A percentile compares a stretch with the other conserved stretches of the same genome.
Evolutionary conservation across 2,113 vertebrate species (phyloP).

Genomic region (Stegostoma tigrinum): DNA sequence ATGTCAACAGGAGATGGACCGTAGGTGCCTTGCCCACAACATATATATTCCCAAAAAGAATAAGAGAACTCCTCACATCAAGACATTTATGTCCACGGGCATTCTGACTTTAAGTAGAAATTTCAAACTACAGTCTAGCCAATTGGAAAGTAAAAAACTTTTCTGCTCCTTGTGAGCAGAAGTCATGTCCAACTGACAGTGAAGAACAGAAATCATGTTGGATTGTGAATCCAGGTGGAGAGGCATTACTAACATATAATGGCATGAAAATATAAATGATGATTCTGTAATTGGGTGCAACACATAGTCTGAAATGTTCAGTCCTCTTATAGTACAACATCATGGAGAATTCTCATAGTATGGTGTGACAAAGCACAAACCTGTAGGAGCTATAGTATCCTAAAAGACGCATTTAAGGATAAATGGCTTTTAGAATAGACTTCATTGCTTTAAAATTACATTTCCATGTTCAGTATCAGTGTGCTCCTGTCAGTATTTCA

Average conservation of each 20-base stretch:
- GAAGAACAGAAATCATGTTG: conserved; percentile 39
- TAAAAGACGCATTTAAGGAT: neutral
- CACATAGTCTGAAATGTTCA: neutral
- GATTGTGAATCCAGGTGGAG: conserved; percentile 41
- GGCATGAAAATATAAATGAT: neutral
- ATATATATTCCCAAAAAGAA: neutral
- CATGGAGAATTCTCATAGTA: neutral
- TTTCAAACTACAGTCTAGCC: neutral
- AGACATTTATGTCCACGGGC: neutral
- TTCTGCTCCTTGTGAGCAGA: conserved; percentile 38
- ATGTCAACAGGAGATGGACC: neutral
- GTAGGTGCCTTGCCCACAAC: neutral
- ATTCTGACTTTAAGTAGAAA: neutral
- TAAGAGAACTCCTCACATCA: neutral
- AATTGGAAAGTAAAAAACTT: conserved; percentile 35
- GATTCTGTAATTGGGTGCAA: neutral
- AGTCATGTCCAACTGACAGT: neutral
- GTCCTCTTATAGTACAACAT: neutral
- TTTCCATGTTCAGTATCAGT: neutral
- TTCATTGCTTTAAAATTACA: neutral
- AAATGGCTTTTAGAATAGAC: neutral
- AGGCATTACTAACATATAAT: neutral
- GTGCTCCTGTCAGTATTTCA: neutral
- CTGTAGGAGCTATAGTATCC: neutral
- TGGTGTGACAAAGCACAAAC: neutral